Percentiles rank a stretch among this genome's conserved stretches.
Evolutionary conservation across 1,140 invertebrate genomes (phyloP).

Genomic region (Cardiocondyla obscurior): DNA sequence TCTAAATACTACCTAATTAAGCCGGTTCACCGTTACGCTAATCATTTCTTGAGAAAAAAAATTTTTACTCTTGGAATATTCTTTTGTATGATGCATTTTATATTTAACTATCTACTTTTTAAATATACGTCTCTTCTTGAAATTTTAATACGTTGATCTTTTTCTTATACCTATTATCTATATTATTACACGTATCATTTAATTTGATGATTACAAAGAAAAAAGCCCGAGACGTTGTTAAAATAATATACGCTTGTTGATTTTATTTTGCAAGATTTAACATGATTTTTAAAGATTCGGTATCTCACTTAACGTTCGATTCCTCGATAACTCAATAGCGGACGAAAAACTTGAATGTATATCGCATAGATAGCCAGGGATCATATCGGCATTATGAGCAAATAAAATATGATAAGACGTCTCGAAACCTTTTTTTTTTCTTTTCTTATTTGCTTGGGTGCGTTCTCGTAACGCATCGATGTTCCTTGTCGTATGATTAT

Average conservation of each 20-base stretch:
- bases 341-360: conserved; percentile 27
- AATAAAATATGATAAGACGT: conserved; percentile 59
- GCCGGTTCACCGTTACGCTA: background rate
- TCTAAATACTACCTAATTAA: background rate
- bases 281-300: background rate
- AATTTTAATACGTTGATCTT: no score
- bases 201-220: background rate
- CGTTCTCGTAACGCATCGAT: conserved; percentile 8
- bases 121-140: no score
- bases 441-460: conserved; percentile 39
- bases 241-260: background rate
- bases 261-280: conserved; percentile 19
- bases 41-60: background rate
- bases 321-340: background rate
- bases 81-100: no score
- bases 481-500: background rate
- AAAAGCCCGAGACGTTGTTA: background rate
- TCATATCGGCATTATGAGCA: conserved; percentile 57
- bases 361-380: conserved; percentile 22
- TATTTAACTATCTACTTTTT: no score
- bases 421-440: conserved; percentile 18
- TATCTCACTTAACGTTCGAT: background rate
- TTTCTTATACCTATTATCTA: background rate
- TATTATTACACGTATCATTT: background rate
- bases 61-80: background rate